Base-by-base conservation (phyloP, 2,113 vertebrate genomes). In the Azemiops feae region DNA sequence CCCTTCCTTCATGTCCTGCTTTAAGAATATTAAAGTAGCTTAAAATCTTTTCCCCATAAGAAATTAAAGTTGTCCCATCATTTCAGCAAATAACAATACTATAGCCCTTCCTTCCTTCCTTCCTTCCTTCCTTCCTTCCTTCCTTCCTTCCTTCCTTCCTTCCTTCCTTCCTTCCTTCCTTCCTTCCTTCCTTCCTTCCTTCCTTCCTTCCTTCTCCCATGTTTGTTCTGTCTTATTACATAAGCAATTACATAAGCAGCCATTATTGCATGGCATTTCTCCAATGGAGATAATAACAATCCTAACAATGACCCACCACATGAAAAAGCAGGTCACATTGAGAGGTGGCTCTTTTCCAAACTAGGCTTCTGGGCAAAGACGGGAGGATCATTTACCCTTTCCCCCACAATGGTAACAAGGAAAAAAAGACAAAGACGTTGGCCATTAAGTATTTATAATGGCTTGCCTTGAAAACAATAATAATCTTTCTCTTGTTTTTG, bases 281-380 rank as follows among this genome's bases (percentile, higher is more conserved):
- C 92, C 91, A 95, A 93, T 5, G 14, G 94, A 91, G 93, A 57
- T 91, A 93, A 92, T 94, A 95, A 96, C 96, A 96, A 92, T 92
- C 88, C 25, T 30, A 90, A 96, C 94, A 96, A 96, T 94, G 95
- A 92, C 85, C 92, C 53, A 86, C 91, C 54, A 74, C 90, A 88
- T 85, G 94, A 94, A 60, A 94, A 93, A 91, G 91, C 0, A 50
- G 74, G 89, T 53, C 45, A 5, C 47, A 92, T 92, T 96, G 95
- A 96, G 94, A 96, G 90, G 60, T 12, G 0, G 91, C 92, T 96
- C 93, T 96, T 95, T 95, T 97, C 93, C 89, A 0, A 0, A 54
- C 81, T 92, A 97, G 94, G 85, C 94, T 96, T 89, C 0, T 90
- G 92, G 93, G 96, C 93, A 93, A 96, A 97, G 96, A 94, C 90